Evolutionary conservation across 2,888 invertebrate genomes (phyloP), one percentile per base, ranked within the genome.

Genomic region (Willowsia nigromaculata): DNA sequence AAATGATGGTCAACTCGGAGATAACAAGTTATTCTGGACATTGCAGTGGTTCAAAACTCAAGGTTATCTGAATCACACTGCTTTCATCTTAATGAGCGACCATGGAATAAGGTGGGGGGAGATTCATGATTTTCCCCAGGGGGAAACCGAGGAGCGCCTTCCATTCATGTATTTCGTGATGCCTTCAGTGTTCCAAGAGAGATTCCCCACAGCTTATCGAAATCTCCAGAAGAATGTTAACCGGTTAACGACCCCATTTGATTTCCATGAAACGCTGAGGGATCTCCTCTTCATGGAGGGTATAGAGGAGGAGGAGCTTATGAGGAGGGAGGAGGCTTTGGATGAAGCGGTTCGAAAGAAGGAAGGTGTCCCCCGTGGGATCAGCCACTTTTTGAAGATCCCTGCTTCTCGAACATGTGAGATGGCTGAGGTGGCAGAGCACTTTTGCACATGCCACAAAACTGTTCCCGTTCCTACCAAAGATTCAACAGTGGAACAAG

Each of bases 101-200:
- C 98, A 98, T 93, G 98, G 98, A 0, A 96, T 98, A 88, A 94
- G 98, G 90, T 98, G 97, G 96, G 98, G 98, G 1, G 95, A 95
- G 7, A 97, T 98, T 92, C 95, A 98, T 11, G 95, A 95, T 92
- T 98, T 98, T 0, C 97, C 96, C 94, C 97, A 98, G 40, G 95
- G 94, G 0, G 93, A 94, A 93, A 95, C 98, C 93, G 98, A 99
- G 94, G 98, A 98, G 93, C 95, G 98, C 68, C 95, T 98, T 85
- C 98, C 99, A 0, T 96, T 98, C 91, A 94, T 97, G 43, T 96
- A 96, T 92, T 94, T 97, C 0, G 94, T 96, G 3, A 94, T 97
- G 88, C 98, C 98, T 0, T 93, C 95, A 15, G 96, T 96, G 95
- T 97, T 98, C 94, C 94, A 94, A 90, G 93, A 95, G 15, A 94